These are phyloP conservation scores for Euplagia quadripunctaria DNA, from an alignment of 2,888 invertebrate species.

Conservation along the genomic window DNA sequence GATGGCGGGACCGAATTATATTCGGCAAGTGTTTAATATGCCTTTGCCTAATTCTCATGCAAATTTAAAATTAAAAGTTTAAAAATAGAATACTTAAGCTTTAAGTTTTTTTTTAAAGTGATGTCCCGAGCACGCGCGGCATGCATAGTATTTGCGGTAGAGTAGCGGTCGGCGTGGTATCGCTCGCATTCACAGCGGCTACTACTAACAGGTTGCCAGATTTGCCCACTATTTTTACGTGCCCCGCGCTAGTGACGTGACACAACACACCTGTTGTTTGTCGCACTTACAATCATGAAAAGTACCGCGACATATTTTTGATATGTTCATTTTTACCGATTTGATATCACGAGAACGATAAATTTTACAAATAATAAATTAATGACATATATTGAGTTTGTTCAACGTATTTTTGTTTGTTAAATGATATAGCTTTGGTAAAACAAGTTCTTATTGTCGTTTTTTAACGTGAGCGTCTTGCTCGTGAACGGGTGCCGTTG, in stretches of 20 bases:
- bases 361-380: neutral
- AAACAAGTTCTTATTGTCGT: too few species aligned
- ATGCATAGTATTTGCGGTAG: conserved; percentile 63
- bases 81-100: too few species aligned
- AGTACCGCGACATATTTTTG: neutral
- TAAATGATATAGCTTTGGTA: too few species aligned
- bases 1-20: too few species aligned
- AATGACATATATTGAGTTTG: neutral
- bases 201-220: conserved; percentile 83
- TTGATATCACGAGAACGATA: neutral
- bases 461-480: too few species aligned
- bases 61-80: too few species aligned
- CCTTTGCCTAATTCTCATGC: too few species aligned
- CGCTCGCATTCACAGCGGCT: conserved; percentile 59
- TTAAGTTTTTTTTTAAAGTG: neutral
- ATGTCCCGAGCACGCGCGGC: neutral
- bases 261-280: conserved; percentile 79
- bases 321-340: neutral
- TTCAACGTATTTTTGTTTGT: neutral
- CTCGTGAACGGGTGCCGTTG: too few species aligned
- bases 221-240: conserved; percentile 84
- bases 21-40: too few species aligned
- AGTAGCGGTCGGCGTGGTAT: conserved; percentile 60
- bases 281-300: conserved; percentile 36
- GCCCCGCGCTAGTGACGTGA: conserved; percentile 79